phyloP scores from a whole-genome alignment of 2,888 invertebrate genomes.

The Lissocephala sabroskyi region DNA sequence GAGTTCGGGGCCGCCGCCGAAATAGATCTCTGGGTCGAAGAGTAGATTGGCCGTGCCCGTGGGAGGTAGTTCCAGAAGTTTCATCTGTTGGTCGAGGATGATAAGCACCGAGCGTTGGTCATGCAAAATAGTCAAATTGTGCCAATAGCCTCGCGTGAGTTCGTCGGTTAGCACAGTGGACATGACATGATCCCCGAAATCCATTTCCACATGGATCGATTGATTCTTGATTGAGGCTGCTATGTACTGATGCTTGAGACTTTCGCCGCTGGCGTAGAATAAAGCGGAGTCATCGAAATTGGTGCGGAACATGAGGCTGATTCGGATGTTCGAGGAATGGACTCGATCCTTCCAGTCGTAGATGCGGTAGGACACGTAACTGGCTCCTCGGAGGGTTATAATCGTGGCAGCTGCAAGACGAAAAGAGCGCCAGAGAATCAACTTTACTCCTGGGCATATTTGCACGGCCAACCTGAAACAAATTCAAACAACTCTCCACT shows the following conservation, averaged over 20 bases:
- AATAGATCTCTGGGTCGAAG: slow-evolving; percentile 95
- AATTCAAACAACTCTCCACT: slow-evolving; percentile 35
- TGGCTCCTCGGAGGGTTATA: slow-evolving; percentile 89
- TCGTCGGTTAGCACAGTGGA: slow-evolving; percentile 79
- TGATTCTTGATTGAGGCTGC: slow-evolving; percentile 89
- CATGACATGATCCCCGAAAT: slow-evolving; percentile 87
- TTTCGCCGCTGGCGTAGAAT: slow-evolving; percentile 94
- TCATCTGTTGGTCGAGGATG: slow-evolving; percentile 82
- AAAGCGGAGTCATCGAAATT: slow-evolving; percentile 92
- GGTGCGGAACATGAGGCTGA: slow-evolving; percentile 92
- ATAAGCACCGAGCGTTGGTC: slow-evolving; percentile 82
- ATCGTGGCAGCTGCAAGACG: slow-evolving; percentile 87
- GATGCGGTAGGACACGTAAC: slow-evolving; percentile 92
- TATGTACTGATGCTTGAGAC: slow-evolving; percentile 88
- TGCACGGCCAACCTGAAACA: slow-evolving; percentile 33
- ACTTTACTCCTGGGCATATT: slow-evolving; percentile 36
- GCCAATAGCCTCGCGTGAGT: slow-evolving; percentile 86
- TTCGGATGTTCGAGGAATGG: slow-evolving; percentile 88
- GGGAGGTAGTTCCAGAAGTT: slow-evolving; percentile 79
- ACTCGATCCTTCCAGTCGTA: slow-evolving; percentile 95
- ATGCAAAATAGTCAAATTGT: slow-evolving; percentile 90
- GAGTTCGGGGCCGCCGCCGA: slow-evolving; percentile 89
- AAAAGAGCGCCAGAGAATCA: too few species aligned
- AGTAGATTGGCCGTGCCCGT: slow-evolving; percentile 79
- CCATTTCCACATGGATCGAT: slow-evolving; percentile 88